Evolutionary conservation across 2,888 invertebrate species (phyloP).

Genomic region (Sarcophaga variegata): DNA sequence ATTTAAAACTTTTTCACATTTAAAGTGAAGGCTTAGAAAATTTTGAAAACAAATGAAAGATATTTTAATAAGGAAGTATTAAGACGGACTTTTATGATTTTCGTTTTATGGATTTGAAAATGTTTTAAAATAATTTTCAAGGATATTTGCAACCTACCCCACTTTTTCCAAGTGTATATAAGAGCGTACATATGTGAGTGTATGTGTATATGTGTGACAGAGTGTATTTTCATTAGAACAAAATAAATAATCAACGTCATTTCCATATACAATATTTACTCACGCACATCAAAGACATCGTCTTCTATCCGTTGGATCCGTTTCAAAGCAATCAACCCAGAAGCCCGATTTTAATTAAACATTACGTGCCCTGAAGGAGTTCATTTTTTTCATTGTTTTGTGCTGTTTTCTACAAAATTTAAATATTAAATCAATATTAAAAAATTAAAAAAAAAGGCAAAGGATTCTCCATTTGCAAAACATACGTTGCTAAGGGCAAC

Average conservation of each 20-base stretch:
- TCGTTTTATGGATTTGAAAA: not conserved
- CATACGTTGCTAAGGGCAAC: constrained; percentile 65
- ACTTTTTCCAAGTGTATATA: constrained; percentile 48
- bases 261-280: constrained; percentile 14
- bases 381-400: constrained; percentile 15
- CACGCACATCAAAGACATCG: constrained; percentile 32
- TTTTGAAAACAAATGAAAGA: not conserved
- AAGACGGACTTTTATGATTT: not conserved
- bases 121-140: constrained; percentile 58
- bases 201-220: no score
- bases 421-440: constrained; percentile 63
- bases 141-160: constrained; percentile 70
- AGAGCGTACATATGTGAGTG: no score
- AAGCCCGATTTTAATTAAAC: not conserved
- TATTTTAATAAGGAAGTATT: not conserved
- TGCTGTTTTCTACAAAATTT: constrained; percentile 15
- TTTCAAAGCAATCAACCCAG: not conserved
- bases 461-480: constrained; percentile 8
- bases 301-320: constrained; percentile 14
- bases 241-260: constrained; percentile 45
- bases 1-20: not conserved
- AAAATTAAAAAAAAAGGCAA: constrained; percentile 6
- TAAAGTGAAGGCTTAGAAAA: not conserved
- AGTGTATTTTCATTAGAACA: constrained; percentile 52
- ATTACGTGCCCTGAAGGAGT: not conserved